A percentile compares a stretch with the other conserved stretches of the same genome.
These are phyloP conservation scores for Jacana jacana DNA, from an alignment of 2,113 vertebrate species.

Conservation along the genomic window DNA sequence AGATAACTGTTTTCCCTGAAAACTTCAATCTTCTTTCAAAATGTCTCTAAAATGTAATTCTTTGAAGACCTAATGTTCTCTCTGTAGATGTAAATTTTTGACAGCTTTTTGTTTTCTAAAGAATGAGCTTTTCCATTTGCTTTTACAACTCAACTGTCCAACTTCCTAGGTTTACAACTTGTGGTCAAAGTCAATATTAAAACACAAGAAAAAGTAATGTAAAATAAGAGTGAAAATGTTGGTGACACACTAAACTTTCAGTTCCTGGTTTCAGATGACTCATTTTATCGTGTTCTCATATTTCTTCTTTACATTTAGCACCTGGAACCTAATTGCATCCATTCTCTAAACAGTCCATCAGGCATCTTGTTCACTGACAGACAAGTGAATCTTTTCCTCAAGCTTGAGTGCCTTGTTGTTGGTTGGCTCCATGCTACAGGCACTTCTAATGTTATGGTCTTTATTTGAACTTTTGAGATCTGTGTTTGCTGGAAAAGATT, in stretches of 20 bases:
- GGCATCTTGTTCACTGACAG: not conserved
- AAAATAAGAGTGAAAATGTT: not conserved
- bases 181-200: not conserved
- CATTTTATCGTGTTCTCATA: not conserved
- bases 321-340: not conserved
- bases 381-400: not conserved
- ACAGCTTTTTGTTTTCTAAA: not conserved
- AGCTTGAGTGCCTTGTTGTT: not conserved
- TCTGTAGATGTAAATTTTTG: not conserved
- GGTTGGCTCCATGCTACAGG: not conserved
- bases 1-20: not conserved
- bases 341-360: not conserved
- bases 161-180: not conserved
- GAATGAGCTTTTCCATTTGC: not conserved
- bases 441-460: not conserved
- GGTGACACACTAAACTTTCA: not conserved
- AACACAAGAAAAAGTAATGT: not conserved
- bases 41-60: not conserved
- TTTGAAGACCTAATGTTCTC: not conserved
- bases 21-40: not conserved
- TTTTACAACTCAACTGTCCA: not conserved
- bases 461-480: not conserved
- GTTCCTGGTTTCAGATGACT: not conserved
- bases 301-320: not conserved
- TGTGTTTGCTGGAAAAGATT: constrained; percentile 20